Base-by-base conservation (phyloP, 1,140 invertebrate genomes). In the Sesamia nonagrioides region DNA sequence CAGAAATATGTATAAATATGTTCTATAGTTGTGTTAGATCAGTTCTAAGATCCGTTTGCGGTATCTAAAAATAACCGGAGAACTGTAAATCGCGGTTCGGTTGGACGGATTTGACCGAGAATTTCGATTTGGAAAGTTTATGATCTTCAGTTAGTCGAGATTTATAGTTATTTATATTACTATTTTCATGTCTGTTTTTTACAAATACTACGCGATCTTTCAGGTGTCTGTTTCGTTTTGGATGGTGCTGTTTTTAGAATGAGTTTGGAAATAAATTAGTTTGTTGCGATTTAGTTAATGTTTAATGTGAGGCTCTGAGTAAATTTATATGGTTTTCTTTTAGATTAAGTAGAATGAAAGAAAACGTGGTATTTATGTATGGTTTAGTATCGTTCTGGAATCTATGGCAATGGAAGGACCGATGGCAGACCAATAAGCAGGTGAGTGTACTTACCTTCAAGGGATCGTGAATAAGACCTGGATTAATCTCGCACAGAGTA, bases 121-220 rank as follows among this genome's bases (percentile, higher is more conserved):
- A 66, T 66, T 42, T 21, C 61, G 61, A 66, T 66, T 66, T 11
- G 61, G 8, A 18, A 66, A 66, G 37, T 66, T 66, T 66, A 66
- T 66, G 61, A 66, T 40, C 61, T 42, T 66, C 18, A n/a, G 56
- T 35, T 60, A 66, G 61, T n/a, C 37, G 37, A 42, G 37, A 66
- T 66, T 66, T 66, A 66, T 66, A 66, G 61, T 21, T 66, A 66
- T 66, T 66, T 66, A 66, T 66, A 66, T 66, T n/a, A 42, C 61
- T 66, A 42, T 66, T 66, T 66, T 42, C 61, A 42, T 17, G 61
- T 66, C 61, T 66, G 61, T 66, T 66, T 66, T 18, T 37, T 66
- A 42, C 37, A 66, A 66, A 66, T 63, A 66, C 37, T 42, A 63
- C 35, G 9, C 1, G 8, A 35, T 63, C 17, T 42, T 66, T 66